phyloP scores from a whole-genome alignment of 2,113 vertebrate species.

The Zosterops hypoxanthus region DNA sequence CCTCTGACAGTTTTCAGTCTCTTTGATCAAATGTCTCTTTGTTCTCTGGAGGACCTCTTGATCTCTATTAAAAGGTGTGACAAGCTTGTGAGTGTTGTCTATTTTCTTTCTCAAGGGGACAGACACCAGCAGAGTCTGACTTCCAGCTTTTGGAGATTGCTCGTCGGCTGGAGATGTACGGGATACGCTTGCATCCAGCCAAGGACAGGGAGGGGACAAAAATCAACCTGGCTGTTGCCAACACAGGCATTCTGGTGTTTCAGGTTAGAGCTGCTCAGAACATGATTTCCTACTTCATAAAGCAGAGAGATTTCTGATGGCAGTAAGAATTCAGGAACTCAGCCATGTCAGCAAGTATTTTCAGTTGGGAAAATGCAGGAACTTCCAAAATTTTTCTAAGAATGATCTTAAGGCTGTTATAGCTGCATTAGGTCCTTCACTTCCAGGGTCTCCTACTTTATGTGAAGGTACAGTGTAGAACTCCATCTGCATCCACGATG shows the following conservation, averaged over 20 bases:
- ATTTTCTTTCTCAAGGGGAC: conserved; percentile 82
- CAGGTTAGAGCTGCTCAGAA: conserved; percentile 81
- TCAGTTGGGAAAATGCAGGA: background rate
- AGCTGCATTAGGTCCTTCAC: background rate
- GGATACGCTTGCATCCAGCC: conserved; percentile 91
- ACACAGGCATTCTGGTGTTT: conserved; percentile 94
- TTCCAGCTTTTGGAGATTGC: conserved; percentile 94
- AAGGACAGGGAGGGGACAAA: conserved; percentile 94
- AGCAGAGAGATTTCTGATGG: background rate
- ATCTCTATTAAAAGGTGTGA: conserved; percentile 50
- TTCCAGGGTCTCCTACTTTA: background rate
- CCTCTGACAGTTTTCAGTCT: background rate
- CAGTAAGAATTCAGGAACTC: background rate
- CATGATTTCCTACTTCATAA: background rate
- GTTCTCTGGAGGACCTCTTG: conserved; percentile 37
- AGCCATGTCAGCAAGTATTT: background rate
- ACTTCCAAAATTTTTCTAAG: background rate
- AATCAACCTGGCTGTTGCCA: conserved; percentile 91
- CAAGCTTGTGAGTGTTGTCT: conserved; percentile 36
- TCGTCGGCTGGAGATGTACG: conserved; percentile 93
- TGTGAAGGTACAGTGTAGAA: background rate
- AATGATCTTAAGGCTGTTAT: background rate
- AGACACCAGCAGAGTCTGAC: conserved; percentile 95
- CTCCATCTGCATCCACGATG: background rate
- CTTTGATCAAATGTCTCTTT: conserved; percentile 50